Base-by-base conservation (phyloP, 2,797 vertebrate genomes). In the Nannoperca australis region DNA sequence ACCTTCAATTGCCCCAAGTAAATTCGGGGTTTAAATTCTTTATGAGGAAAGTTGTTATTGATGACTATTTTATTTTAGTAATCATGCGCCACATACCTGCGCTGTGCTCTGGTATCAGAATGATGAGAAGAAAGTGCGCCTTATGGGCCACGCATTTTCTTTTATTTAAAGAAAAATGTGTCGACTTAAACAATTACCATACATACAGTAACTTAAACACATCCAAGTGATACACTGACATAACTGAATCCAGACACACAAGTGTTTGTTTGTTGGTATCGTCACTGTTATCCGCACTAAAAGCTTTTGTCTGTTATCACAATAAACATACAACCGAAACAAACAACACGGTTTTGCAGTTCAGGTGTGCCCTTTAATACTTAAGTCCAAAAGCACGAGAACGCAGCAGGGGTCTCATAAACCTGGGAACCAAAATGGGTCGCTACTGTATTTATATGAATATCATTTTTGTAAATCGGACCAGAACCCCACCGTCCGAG, bases 1-100 rank as follows among this genome's bases (percentile, higher is more conserved):
- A 27, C 81, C 2, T 87, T 88, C 67, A 81, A 0, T 1, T 53
- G 32, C 50, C 7, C 2, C 24, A 40, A 55, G 73, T 30, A 82
- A 71, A 1, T 42, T 67, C 3, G 40, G 13, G 0, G 2, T 2
- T 17, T 27, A 2, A 17, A n/a, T 3, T 5, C 1, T 34, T 7
- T 0, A 2, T 9, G 7, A 30, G 5, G 7, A 51, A 18, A 36
- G 1, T 10, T 12, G 30, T 47, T 27, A 18, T 20, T 20, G 1
- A 4, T 24, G 6, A 1, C 2, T 45, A 7, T 18, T 18, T 12
- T 5, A 11, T 44, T 61, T 42, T 10, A 40, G 2, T 3, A 0
- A 59, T 42, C 30, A 1, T 42, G 32, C 1, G 9, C 0, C 24
- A 17, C 18, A 32, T 1, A 42, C 3, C 6, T 56, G 18, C 3